Evolutionary conservation across 2,797 vertebrate species (phyloP).

Genomic region (Phalanger gymnotis): DNA sequence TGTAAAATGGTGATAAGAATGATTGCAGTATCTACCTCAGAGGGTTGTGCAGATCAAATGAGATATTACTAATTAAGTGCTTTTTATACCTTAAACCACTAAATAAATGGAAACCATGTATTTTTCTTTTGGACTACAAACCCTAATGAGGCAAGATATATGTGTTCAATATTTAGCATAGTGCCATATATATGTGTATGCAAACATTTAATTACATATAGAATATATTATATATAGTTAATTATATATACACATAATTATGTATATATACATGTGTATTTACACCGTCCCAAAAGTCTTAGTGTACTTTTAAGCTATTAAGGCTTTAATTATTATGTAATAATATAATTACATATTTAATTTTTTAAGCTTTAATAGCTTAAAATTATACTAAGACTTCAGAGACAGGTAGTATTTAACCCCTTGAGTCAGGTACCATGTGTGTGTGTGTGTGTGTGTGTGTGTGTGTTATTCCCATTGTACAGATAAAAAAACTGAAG

Average conservation of each 20-base stretch:
- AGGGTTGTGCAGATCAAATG: background rate
- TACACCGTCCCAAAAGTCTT: background rate
- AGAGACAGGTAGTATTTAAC: background rate
- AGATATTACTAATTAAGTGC: background rate
- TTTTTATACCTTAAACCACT: background rate
- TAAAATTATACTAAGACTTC: background rate
- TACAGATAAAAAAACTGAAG: background rate
- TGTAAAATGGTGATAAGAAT: background rate
- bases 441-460: background rate
- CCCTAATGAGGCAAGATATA: background rate
- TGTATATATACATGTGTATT: background rate
- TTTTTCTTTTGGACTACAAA: background rate
- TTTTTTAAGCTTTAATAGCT: background rate
- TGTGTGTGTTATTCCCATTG: background rate
- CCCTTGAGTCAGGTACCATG: background rate
- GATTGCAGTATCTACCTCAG: background rate
- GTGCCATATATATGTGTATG: background rate
- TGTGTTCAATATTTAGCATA: background rate
- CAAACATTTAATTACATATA: background rate
- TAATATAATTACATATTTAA: no score
- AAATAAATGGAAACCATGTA: background rate
- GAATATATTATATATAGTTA: background rate
- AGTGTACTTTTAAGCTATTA: background rate
- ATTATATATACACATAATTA: background rate
- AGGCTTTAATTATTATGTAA: no score